Conservation (phyloP, 2,888 invertebrate genomes). For the Amblyjoppa proteus region DNA sequence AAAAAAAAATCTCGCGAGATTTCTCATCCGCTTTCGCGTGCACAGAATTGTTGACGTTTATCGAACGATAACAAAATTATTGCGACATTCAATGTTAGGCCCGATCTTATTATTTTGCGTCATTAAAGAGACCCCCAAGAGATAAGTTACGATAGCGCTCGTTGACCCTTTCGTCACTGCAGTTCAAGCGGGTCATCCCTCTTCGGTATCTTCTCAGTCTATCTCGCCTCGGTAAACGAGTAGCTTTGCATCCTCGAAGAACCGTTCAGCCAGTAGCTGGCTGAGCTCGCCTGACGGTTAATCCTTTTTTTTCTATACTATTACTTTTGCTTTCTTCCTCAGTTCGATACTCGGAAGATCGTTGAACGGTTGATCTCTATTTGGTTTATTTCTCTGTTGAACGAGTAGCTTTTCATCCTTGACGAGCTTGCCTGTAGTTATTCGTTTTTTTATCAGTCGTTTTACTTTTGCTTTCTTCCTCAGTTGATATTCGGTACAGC, state of each 20-base stretch:
- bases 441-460: no score
- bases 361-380: background rate
- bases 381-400: no score
- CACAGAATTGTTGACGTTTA: slow-evolving; percentile 4
- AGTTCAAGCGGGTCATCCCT: slow-evolving; percentile 53
- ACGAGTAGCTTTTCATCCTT: no score
- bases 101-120: slow-evolving; percentile 52
- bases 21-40: background rate
- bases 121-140: slow-evolving; percentile 62
- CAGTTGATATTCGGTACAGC: background rate
- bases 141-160: slow-evolving; percentile 69
- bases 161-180: slow-evolving; percentile 66
- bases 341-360: background rate
- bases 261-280: no score
- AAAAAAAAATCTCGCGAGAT: background rate
- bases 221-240: slow-evolving; percentile 36
- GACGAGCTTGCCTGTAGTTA: no score
- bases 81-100: slow-evolving; percentile 54
- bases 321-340: background rate
- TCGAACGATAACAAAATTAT: slow-evolving; percentile 47
- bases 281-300: background rate
- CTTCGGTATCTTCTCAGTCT: slow-evolving; percentile 18
- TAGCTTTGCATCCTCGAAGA: slow-evolving; percentile 16
- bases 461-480: background rate
- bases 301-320: background rate